Conservation (phyloP, 2,888 invertebrate genomes). For the Chrysopilus asiliformis region DNA sequence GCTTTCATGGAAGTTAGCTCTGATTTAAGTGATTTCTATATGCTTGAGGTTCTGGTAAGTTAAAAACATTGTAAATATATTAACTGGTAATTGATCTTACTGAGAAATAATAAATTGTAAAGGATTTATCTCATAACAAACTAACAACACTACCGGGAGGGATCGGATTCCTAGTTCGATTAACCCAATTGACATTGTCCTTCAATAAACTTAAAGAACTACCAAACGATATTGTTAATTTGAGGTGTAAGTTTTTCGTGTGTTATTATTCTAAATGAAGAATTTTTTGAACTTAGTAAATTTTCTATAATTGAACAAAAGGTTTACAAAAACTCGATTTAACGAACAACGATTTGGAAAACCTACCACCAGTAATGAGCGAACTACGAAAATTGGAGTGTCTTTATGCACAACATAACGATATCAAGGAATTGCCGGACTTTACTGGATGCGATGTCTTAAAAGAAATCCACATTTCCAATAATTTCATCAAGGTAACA, state of each 20-base stretch:
- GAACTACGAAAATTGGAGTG: conserved; percentile 61
- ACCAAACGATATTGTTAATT: conserved; percentile 68
- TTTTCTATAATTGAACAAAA: conserved; percentile 12
- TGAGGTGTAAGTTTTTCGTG: conserved; percentile 69
- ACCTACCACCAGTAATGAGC: conserved; percentile 50
- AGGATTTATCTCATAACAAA: conserved; percentile 72
- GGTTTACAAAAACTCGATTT: conserved; percentile 56
- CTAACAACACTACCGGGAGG: conserved; percentile 60
- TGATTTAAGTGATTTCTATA: conserved; percentile 63
- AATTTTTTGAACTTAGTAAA: not conserved
- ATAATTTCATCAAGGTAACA: conserved; percentile 61
- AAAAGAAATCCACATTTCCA: conserved; percentile 69
- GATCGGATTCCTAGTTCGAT: conserved; percentile 68
- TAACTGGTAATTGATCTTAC: too few relatives aligned
- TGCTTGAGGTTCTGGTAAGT: conserved; percentile 59
- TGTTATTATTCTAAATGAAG: too few relatives aligned
- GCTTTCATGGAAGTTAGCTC: conserved; percentile 50
- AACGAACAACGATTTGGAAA: conserved; percentile 54
- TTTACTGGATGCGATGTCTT: conserved; percentile 62
- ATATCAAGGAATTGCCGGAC: conserved; percentile 59
- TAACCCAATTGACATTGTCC: conserved; percentile 58
- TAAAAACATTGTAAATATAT: too few relatives aligned
- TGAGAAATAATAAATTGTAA: too few relatives aligned
- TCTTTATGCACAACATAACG: conserved; percentile 70
- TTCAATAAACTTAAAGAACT: conserved; percentile 61